Conservation (phyloP, 1,140 invertebrate species). For the Rhopalosiphum maidis region DNA sequence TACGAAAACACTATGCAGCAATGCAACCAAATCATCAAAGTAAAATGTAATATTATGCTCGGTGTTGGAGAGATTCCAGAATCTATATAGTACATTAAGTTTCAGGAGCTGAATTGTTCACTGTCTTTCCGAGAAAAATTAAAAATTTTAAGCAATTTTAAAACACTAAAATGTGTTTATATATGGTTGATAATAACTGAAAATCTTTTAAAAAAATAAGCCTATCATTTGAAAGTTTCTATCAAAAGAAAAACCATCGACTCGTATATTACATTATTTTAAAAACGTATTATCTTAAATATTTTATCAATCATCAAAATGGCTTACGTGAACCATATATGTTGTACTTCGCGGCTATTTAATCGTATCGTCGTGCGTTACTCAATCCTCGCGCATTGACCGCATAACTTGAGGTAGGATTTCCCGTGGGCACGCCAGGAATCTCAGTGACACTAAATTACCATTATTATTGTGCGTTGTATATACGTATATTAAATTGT, state of each 20-base stretch:
- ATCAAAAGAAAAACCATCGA: too few relatives aligned
- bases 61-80: background rate
- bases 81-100: background rate
- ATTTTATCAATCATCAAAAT: background rate
- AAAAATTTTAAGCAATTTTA: background rate
- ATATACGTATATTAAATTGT: background rate
- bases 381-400: constrained; percentile 6
- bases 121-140: background rate
- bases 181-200: background rate
- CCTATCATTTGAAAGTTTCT: background rate
- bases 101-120: background rate
- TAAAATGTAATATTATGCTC: background rate
- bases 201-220: background rate
- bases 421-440: constrained; percentile 48
- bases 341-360: background rate
- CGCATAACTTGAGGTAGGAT: constrained; percentile 53
- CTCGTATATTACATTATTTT: background rate
- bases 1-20: background rate
- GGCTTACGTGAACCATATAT: background rate
- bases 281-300: background rate
- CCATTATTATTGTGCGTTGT: background rate
- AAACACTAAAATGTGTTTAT: background rate
- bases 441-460: constrained; percentile 13
- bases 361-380: background rate
- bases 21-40: background rate